Evolutionary conservation across 2,888 invertebrate genomes (phyloP), one percentile per base, ranked within the genome.

Genomic region (Dermolepida albohirtum): DNA sequence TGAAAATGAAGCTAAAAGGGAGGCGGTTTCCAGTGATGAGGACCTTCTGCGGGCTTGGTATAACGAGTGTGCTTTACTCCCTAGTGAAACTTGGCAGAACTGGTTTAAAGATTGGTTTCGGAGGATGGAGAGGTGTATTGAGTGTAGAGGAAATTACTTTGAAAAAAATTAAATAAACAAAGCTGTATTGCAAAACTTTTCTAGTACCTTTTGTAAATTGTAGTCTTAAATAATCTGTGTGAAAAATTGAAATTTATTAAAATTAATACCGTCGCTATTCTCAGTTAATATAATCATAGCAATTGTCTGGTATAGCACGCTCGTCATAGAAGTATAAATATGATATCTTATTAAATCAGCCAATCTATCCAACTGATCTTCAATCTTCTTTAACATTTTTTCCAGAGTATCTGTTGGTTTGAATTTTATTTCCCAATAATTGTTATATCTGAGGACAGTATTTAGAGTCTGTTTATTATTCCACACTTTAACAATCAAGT

Each of bases 221-320:
- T n/a, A n/a, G n/a, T n/a, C n/a, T n/a, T n/a, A n/a, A n/a, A n/a
- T n/a, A n/a, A n/a, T n/a, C n/a, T n/a, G n/a, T n/a, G n/a, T n/a
- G n/a, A n/a, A n/a, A n/a, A n/a, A n/a, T 29, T 29, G 29, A 29
- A 29, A 5, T 29, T 4, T 27, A 12, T 54, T n/a, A 62, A 47
- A 49, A 10, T 11, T 10, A 11, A 22, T 39, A 67, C 67, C 64
- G 29, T 69, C 16, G 12, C 47, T 16, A 10, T 86, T 85, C 74
- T 87, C 87, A 22, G 87, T 74, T 34, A 90, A 77, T 7, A 88
- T 78, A 17, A 78, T 80, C 85, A 89, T 86, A 0, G 86, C 84
- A 0, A 89, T 76, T 5, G 87, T 80, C 77, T 90, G 89, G 62
- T 85, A 87, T 65, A 84, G 81, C 0, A 87, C 81, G 67, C 87